Evolutionary conservation across 2,113 vertebrate genomes (phyloP).

Genomic region (Toxotes jaculatrix): DNA sequence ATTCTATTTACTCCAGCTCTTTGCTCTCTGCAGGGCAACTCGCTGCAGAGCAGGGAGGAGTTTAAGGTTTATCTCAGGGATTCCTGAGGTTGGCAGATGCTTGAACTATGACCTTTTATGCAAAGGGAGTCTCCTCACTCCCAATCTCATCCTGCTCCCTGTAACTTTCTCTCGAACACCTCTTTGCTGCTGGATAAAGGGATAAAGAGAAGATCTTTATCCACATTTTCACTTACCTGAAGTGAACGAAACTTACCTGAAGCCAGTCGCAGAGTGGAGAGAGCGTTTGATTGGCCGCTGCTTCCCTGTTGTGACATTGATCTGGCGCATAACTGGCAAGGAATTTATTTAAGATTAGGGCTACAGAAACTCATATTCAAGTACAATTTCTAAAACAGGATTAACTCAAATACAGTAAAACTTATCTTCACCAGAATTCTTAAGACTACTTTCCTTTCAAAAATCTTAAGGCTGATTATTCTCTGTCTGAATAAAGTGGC

Average conservation of each 20-base stretch:
- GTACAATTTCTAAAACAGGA: background rate
- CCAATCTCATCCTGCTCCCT: background rate
- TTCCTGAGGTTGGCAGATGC: background rate
- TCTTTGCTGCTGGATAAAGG: background rate
- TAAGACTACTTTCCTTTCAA: background rate
- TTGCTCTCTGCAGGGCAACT: background rate
- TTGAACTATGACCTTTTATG: conserved; percentile 6
- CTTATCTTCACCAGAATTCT: background rate
- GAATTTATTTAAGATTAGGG: conserved; percentile 28
- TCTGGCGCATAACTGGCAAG: conserved; percentile 92
- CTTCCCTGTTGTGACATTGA: conserved; percentile 92
- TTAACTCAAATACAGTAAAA: background rate
- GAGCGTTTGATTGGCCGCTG: conserved; percentile 94
- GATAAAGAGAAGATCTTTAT: background rate
- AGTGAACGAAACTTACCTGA: conserved; percentile 86
- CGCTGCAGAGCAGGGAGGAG: background rate
- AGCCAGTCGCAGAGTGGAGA: conserved; percentile 92
- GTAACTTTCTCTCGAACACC: background rate
- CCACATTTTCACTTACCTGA: background rate
- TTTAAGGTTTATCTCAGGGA: background rate
- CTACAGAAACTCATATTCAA: background rate
- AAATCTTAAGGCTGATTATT: background rate
- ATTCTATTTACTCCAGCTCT: background rate
- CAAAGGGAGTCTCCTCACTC: background rate
- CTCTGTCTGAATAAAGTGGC: background rate